Conservation (phyloP, 2,113 vertebrate genomes). For the Plotosus lineatus region DNA sequence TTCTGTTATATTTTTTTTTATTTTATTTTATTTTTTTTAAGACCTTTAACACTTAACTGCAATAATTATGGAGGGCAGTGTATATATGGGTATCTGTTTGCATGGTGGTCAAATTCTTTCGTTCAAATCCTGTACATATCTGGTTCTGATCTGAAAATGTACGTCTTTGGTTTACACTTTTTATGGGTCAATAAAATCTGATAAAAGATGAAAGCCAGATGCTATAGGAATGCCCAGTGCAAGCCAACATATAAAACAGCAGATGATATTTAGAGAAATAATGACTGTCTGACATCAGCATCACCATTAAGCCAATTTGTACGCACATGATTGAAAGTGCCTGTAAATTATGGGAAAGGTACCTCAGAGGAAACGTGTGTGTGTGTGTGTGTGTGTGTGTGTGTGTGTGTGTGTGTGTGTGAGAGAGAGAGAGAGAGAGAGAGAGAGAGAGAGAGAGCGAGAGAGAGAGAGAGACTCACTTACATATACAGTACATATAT, state of each 20-base stretch:
- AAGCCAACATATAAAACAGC: not conserved
- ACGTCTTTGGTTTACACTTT: not conserved
- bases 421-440: not conserved
- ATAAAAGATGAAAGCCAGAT: constrained; percentile 20
- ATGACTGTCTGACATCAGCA: constrained; percentile 8
- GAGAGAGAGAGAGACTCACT: not conserved
- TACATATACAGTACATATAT: not conserved
- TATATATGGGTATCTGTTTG: not conserved
- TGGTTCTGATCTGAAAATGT: not conserved
- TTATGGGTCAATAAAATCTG: constrained; percentile 19
- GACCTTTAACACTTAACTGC: too few relatives aligned
- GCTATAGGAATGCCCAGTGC: not conserved
- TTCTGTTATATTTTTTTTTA: too few relatives aligned
- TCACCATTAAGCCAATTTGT: not conserved
- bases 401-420: too few relatives aligned
- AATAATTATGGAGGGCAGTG: too few relatives aligned
- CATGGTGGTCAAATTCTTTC: not conserved
- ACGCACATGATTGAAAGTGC: not conserved
- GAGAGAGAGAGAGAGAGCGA: not conserved
- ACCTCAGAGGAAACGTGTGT: not conserved
- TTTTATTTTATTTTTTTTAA: too few relatives aligned
- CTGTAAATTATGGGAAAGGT: not conserved
- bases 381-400: not conserved
- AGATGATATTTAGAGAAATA: constrained; percentile 13
- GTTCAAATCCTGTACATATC: not conserved